phyloP scores from a whole-genome alignment of 2,113 vertebrate species.

The Upupa epops region DNA sequence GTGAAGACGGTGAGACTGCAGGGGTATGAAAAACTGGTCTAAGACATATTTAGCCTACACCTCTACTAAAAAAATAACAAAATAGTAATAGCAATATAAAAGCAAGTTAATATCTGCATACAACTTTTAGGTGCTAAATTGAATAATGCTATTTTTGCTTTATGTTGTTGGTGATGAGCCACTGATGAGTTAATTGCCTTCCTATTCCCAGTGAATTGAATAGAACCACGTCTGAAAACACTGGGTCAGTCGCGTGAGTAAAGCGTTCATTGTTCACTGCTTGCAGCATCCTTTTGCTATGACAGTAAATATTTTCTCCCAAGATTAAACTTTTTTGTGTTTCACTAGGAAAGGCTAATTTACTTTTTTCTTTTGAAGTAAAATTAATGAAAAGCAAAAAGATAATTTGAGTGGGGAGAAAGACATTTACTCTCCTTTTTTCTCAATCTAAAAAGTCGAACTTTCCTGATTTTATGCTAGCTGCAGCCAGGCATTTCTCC shows the following conservation, averaged over 20 bases:
- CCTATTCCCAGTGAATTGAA: neutral
- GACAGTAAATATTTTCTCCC: conserved; percentile 26
- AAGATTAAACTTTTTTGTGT: neutral
- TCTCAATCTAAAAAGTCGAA: neutral
- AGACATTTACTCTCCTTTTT: neutral
- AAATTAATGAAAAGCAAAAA: neutral
- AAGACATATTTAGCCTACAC: neutral
- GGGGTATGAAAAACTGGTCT: neutral
- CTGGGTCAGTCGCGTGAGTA: neutral
- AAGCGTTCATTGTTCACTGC: neutral
- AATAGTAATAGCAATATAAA: neutral
- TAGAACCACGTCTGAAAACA: neutral
- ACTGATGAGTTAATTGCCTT: conserved; percentile 14
- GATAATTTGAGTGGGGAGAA: rapidly evolving
- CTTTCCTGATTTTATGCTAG: neutral
- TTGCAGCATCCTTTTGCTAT: neutral
- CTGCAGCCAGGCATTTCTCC: neutral
- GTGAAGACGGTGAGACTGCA: neutral
- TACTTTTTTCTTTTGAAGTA: neutral
- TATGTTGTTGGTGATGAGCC: neutral
- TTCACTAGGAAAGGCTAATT: neutral
- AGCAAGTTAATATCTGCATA: neutral
- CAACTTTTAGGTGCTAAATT: neutral
- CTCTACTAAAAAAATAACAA: neutral
- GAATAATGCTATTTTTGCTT: neutral